Percentiles rank a stretch among this genome's conserved stretches.
Conservation (phyloP, 1,140 invertebrate species). For the Akabosia matsudoensis region DNA sequence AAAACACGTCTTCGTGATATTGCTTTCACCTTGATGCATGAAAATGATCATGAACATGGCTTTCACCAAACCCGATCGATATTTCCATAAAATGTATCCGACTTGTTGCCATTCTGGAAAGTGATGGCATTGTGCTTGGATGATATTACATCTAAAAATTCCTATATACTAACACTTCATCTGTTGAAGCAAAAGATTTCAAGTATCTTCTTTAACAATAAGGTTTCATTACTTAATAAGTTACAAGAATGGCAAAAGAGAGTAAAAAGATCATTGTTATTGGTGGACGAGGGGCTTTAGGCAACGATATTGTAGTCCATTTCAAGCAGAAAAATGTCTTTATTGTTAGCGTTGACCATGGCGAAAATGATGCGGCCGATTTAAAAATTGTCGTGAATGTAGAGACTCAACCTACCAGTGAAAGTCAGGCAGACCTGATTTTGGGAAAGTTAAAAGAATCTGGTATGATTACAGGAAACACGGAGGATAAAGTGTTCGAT, state of each 20-base stretch:
- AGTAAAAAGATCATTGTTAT: conserved; percentile 70
- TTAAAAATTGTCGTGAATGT: neutral
- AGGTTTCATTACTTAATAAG: neutral
- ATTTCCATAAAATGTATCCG: too few species aligned
- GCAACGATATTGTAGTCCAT: conserved; percentile 75
- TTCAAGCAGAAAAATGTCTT: conserved; percentile 76
- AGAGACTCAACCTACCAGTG: neutral
- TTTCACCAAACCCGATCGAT: too few species aligned
- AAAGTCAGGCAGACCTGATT: neutral
- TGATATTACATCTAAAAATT: too few species aligned
- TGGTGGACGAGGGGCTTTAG: conserved; percentile 91
- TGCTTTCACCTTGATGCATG: too few species aligned
- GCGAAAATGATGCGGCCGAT: conserved; percentile 28
- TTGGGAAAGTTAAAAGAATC: neutral
- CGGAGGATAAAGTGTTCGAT: conserved; percentile 69
- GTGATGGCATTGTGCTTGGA: too few species aligned
- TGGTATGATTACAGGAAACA: neutral
- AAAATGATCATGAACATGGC: too few species aligned
- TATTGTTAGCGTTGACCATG: conserved; percentile 10
- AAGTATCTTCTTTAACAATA: neutral
- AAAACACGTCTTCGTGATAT: too few species aligned
- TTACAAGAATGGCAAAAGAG: neutral
- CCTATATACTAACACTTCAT: too few species aligned
- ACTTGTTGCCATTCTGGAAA: too few species aligned
- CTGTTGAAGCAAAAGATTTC: neutral